Conservation (phyloP, 2,113 vertebrate species). For the Bubo blakistoni region DNA sequence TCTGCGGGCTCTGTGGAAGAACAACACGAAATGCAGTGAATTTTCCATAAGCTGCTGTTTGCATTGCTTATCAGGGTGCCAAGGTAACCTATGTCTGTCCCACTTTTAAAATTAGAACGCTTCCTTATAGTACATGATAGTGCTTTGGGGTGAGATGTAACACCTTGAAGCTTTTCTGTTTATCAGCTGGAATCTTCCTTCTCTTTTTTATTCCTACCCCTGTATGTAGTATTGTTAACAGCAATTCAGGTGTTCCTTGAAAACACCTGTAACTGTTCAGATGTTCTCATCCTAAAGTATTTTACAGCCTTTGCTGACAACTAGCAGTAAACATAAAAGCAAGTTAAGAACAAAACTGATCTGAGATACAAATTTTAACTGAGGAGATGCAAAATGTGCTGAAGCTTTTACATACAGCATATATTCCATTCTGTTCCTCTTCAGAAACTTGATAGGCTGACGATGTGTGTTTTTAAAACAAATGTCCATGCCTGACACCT, state of each 20-base stretch:
- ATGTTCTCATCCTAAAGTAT: neutral
- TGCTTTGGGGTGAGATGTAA: no score
- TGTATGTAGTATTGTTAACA: neutral
- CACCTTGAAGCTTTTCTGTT: neutral
- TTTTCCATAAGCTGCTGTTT: neutral
- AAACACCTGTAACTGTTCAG: neutral
- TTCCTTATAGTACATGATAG: no score
- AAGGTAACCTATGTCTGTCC: neutral
- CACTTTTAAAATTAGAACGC: rapidly evolving
- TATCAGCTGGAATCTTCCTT: neutral
- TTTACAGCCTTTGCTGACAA: neutral
- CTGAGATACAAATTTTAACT: neutral
- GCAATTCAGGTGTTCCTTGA: neutral
- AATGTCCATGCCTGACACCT: neutral
- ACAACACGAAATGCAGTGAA: neutral
- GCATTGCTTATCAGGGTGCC: neutral
- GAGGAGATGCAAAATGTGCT: neutral
- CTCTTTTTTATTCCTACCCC: neutral
- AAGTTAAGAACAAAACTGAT: neutral
- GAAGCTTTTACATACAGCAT: neutral
- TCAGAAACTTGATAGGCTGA: neutral
- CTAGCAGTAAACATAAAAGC: neutral
- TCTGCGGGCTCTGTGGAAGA: neutral
- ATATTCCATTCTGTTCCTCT: neutral
- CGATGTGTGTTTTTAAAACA: neutral